These are phyloP conservation scores for Pogonocichla stellata DNA, from an alignment of 2,113 vertebrate species.

Conservation along the genomic window DNA sequence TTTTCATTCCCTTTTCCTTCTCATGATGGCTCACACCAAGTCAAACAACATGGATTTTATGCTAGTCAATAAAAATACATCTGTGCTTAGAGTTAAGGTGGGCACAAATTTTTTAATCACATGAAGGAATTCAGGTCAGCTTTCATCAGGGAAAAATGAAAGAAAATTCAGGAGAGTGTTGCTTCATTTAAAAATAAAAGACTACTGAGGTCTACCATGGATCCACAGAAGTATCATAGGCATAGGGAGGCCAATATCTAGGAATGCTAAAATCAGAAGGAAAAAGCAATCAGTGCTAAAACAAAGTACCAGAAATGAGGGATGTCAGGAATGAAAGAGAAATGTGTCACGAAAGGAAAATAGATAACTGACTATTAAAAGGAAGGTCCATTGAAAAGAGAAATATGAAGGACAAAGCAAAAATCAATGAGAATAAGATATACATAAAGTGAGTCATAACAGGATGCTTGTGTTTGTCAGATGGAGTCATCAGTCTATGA, in stretches of 20 bases:
- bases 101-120: not conserved
- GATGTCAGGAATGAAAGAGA: not conserved
- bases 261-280: not conserved
- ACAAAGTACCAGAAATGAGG: not conserved
- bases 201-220: not conserved
- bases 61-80: not conserved
- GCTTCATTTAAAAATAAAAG: not conserved
- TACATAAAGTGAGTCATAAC: not conserved
- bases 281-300: not conserved
- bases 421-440: constrained; percentile 31
- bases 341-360: not conserved
- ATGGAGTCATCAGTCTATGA: not conserved
- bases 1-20: not conserved
- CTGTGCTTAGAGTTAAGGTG: not conserved
- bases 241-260: accelerated
- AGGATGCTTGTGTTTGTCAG: not conserved
- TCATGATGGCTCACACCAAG: not conserved
- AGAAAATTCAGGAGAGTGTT: not conserved
- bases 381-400: not conserved
- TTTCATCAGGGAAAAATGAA: not conserved
- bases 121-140: not conserved
- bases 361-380: not conserved
- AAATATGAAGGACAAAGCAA: not conserved
- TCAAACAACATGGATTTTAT: not conserved
- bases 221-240: not conserved